Percentiles rank a stretch among this genome's conserved stretches.
phyloP scores from a whole-genome alignment of 2,888 invertebrate species.

The Calameuta pallipes region DNA sequence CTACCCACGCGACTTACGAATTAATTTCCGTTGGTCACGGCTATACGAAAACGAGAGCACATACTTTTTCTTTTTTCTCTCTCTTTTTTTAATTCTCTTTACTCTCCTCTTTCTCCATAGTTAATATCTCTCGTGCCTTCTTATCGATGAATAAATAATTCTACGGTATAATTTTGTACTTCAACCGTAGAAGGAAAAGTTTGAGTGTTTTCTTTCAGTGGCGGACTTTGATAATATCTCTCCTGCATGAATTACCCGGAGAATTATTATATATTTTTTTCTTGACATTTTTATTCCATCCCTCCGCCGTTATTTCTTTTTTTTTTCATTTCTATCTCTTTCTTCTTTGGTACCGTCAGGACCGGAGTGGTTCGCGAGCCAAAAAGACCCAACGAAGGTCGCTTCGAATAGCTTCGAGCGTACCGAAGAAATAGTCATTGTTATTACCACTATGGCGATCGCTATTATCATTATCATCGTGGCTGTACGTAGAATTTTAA shows the following conservation, averaged over 20 bases:
- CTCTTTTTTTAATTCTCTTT: background rate
- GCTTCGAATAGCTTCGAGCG: background rate
- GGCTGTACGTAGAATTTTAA: constrained; percentile 4
- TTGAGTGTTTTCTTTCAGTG: background rate
- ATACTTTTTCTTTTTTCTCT: background rate
- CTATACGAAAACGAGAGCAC: background rate
- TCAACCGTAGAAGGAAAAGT: background rate
- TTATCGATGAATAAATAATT: background rate
- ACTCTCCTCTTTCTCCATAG: background rate
- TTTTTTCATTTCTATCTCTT: background rate
- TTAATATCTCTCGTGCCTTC: background rate
- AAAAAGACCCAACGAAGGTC: background rate
- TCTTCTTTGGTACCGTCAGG: background rate
- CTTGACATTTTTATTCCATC: background rate
- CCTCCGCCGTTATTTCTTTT: too few species aligned
- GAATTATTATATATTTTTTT: background rate
- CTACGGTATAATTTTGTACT: background rate
- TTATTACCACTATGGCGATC: background rate
- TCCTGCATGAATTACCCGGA: background rate
- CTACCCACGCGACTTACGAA: background rate
- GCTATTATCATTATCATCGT: background rate
- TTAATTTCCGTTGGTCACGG: constrained; percentile 6
- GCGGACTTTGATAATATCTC: background rate
- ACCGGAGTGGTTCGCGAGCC: background rate
- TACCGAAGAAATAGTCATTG: background rate